Percentiles rank a stretch among this genome's conserved stretches.
Evolutionary conservation across 1,140 invertebrate genomes (phyloP).

Genomic region (Drosophila kurseongensis): DNA sequence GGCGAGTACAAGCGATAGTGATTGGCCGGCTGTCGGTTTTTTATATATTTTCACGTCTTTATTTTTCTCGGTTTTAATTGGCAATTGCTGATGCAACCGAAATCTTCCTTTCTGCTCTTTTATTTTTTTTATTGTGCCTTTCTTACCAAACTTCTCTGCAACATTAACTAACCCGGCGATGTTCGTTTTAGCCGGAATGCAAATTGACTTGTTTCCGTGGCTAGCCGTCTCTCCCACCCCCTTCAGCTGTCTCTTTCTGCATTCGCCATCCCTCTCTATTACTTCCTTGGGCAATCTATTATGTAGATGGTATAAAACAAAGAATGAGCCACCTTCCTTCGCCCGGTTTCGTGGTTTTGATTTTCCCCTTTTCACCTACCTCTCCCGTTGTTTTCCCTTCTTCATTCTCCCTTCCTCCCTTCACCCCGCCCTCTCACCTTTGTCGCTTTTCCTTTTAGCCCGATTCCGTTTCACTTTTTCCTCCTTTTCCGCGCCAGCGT

Average conservation of each 20-base stretch:
- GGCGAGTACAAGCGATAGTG: conserved; percentile 13
- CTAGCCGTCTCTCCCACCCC: conserved; percentile 4
- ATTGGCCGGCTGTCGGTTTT: conserved; percentile 13
- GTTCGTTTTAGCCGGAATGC: conserved; percentile 77
- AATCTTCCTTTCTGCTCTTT: conserved; percentile 6
- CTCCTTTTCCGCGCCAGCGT: conserved; percentile 35
- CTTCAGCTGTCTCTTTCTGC: neutral
- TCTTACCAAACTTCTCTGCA: conserved; percentile 22
- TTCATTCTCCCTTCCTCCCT: neutral
- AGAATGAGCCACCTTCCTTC: conserved; percentile 53
- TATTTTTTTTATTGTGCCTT: neutral
- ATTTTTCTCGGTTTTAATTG: neutral
- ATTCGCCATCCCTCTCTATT: conserved; percentile 3
- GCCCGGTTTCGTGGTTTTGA: conserved; percentile 55
- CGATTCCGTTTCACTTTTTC: conserved; percentile 9
- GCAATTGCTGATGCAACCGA: conserved; percentile 2
- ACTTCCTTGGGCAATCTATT: conserved; percentile 56
- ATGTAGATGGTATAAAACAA: conserved; percentile 60
- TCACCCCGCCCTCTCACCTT: neutral
- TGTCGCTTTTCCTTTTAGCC: conserved; percentile 1
- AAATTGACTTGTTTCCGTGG: conserved; percentile 79
- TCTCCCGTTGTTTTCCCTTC: neutral
- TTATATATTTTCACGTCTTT: too few relatives aligned
- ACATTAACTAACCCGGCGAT: conserved; percentile 37
- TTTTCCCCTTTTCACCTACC: conserved; percentile 42